These are phyloP conservation scores for Plecotus auritus DNA, from an alignment of 2,113 vertebrate genomes.

Conservation along the genomic window DNA sequence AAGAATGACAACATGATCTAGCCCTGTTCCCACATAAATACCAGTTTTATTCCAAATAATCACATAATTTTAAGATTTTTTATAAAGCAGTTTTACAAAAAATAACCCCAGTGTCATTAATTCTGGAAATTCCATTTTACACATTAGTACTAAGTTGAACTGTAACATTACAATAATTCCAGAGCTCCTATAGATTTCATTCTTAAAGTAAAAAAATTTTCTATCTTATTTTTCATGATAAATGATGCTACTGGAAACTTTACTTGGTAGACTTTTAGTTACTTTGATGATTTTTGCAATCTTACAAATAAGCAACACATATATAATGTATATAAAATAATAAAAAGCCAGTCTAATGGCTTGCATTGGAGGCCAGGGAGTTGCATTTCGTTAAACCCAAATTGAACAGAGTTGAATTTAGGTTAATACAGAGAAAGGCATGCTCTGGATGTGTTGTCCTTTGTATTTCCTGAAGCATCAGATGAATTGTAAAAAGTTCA, in stretches of 20 bases:
- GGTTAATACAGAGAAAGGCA: conserved; percentile 87
- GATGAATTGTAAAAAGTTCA: conserved; percentile 86
- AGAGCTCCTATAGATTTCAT: not conserved
- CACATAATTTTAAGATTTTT: conserved; percentile 61
- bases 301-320: conserved; percentile 41
- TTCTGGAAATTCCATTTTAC: conserved; percentile 23
- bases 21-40: conserved; percentile 15
- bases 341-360: conserved; percentile 56
- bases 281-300: conserved; percentile 25
- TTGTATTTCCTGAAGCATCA: conserved; percentile 85
- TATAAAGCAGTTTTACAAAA: conserved; percentile 48
- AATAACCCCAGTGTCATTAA: not conserved
- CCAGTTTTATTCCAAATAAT: conserved; percentile 59
- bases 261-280: conserved; percentile 25
- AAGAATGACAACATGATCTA: conserved; percentile 22
- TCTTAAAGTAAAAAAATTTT: not conserved
- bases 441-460: conserved; percentile 81
- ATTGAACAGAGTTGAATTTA: conserved; percentile 90
- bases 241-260: conserved; percentile 42
- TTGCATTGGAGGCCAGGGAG: conserved; percentile 46
- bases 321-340: not conserved
- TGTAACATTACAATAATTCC: not conserved
- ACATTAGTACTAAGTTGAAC: not conserved
- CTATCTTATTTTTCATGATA: conserved; percentile 56
- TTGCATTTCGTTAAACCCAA: conserved; percentile 79